A percentile compares a stretch with the other conserved stretches of the same genome.
Conservation (phyloP, 2,797 vertebrate species). For the Gila robusta region DNA sequence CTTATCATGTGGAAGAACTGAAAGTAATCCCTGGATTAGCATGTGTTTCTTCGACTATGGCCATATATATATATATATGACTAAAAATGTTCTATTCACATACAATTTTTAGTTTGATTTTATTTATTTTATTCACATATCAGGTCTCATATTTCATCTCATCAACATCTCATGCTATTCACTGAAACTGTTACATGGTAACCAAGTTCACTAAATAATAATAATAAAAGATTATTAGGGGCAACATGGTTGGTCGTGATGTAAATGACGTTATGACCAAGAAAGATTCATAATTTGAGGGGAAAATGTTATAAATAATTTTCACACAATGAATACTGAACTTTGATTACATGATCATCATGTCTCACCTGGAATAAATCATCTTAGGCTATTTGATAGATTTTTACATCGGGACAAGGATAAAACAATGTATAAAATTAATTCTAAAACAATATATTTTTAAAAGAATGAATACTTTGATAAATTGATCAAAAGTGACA, state of each 20-base stretch:
- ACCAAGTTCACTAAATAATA: slow-evolving; percentile 11
- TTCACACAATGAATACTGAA: not conserved
- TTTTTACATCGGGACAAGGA: not conserved
- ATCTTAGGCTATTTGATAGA: not conserved
- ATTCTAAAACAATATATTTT: not conserved
- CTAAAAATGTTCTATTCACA: not conserved
- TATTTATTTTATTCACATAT: not conserved
- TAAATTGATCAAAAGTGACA: not conserved
- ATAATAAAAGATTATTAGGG: not conserved
- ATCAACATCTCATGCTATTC: not conserved
- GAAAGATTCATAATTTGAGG: not conserved
- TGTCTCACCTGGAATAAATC: not conserved
- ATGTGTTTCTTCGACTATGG: not conserved
- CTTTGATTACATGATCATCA: not conserved
- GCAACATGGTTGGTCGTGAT: not conserved
- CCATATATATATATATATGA: not conserved
- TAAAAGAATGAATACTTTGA: not conserved
- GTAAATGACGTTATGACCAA: not conserved
- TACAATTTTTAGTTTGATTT: not conserved
- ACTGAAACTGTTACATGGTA: slow-evolving; percentile 9
- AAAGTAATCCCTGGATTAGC: not conserved
- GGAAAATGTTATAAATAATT: not conserved
- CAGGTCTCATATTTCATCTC: not conserved
- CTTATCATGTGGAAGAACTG: slow-evolving; percentile 36
- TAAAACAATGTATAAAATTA: not conserved